Conservation (phyloP, 2,888 invertebrate species). For the Caenorhabditis doughertyi region DNA sequence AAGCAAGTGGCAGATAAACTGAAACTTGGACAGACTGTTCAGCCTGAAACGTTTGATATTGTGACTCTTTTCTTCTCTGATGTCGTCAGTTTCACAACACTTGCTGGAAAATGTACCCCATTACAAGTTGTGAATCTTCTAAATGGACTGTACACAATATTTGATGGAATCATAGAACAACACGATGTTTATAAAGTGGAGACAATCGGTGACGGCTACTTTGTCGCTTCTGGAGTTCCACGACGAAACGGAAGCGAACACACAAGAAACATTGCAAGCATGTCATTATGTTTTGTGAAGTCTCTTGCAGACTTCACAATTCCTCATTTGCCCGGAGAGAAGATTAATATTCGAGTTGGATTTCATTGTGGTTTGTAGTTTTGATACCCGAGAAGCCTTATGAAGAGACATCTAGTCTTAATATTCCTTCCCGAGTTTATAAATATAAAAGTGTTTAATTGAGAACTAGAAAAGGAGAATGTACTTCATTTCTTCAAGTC, state of each 20-base stretch:
- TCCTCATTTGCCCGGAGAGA: conserved; percentile 77
- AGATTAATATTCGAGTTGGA: conserved; percentile 74
- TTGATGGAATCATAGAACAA: conserved; percentile 80
- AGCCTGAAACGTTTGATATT: conserved; percentile 76
- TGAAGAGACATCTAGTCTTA: not conserved
- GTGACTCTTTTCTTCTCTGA: conserved; percentile 80
- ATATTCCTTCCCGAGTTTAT: too few species aligned
- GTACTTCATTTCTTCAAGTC: too few species aligned
- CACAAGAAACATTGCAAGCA: conserved; percentile 75
- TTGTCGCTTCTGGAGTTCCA: conserved; percentile 80
- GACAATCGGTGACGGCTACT: conserved; percentile 81
- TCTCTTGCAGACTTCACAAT: conserved; percentile 71
- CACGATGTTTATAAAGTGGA: conserved; percentile 82
- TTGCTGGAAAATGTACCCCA: conserved; percentile 77
- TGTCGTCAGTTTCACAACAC: conserved; percentile 77
- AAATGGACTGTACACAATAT: conserved; percentile 80
- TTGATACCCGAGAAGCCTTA: conserved; percentile 8
- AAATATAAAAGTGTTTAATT: not conserved
- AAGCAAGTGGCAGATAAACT: conserved; percentile 80
- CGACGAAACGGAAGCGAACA: conserved; percentile 79
- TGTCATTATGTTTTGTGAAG: conserved; percentile 73
- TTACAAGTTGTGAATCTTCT: conserved; percentile 80
- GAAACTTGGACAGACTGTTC: conserved; percentile 77
- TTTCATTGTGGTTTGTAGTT: conserved; percentile 64
- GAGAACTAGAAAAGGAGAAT: too few species aligned